Base-by-base conservation (phyloP, 1,140 invertebrate genomes). In the Vollenhovia emeryi region DNA sequence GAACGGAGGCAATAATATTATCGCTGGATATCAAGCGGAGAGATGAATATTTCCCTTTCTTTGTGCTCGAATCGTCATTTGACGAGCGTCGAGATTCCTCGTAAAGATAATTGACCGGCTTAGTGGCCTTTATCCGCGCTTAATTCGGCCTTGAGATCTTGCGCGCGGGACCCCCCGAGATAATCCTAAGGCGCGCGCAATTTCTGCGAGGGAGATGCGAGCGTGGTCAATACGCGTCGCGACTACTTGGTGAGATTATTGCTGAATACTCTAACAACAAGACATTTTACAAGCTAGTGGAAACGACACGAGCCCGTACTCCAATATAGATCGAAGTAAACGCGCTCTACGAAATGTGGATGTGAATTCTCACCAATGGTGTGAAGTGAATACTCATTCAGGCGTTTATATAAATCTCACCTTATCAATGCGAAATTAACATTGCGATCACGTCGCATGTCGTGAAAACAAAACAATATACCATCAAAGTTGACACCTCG, bases 1-100 rank as follows among this genome's bases (percentile, higher is more conserved):
- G 66, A 71, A 15, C 6, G 8, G 57, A 82, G 21, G 52, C 64
- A 78, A 71, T 69, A 68, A 60, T 60, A 60, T 85, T 85, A 85
- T 85, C 43, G 36, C n/a, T 48, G 62, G 13, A 82, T 82, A 82
- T 59, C 36, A 57, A 71, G 2, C 24, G 18, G n/a, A 71, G n/a
- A 71, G 36, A 80, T 69, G 24, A 18, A 69, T 71, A 68, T 59
- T 71, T 71, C 66, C 66, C 50, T 57, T 57, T 43, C 36, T 68
- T 79, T 79, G 27, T 68, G 15, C 18, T 57, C 24, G 50, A 69
- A 80, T 80, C 18, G 21, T 30, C 40, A 79, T 50, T 4, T 30
- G 30, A 66, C 18, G 15, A 68, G 50, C 36, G 24, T 57, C n/a
- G 57, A 69, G 48, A 82, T 71, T 57, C 15, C 24, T 82, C 11